Evolutionary conservation across 2,888 invertebrate genomes (phyloP).

Genomic region (Acleris literana): DNA sequence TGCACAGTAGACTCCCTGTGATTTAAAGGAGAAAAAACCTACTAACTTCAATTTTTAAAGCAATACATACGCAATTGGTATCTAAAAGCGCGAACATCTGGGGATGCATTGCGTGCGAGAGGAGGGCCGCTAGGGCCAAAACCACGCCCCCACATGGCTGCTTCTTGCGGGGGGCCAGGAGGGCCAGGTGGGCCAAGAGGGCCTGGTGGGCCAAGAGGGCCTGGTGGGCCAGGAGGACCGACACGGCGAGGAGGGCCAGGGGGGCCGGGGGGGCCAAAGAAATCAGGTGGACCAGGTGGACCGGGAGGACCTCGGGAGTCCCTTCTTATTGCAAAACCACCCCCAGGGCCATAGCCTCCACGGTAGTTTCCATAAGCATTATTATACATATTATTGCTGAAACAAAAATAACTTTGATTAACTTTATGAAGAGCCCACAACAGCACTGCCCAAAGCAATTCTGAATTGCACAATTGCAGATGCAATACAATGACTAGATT

Average conservation of each 20-base stretch:
- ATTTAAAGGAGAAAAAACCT: no score
- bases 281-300: background rate
- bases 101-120: background rate
- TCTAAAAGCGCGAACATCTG: constrained; percentile 7
- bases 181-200: constrained; percentile 1
- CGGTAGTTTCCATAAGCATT: constrained; percentile 30
- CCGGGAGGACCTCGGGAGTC: constrained; percentile 5
- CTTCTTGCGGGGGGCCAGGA: background rate
- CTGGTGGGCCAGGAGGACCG: background rate
- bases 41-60: background rate
- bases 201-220: background rate
- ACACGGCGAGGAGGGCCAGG: background rate
- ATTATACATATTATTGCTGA: constrained; percentile 27
- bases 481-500: no score
- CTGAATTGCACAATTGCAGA: no score
- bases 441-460: no score
- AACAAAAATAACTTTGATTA: background rate
- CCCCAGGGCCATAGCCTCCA: constrained; percentile 31
- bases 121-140: constrained; percentile 23
- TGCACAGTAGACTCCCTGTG: no score
- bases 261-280: background rate
- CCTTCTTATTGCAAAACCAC: constrained; percentile 24
- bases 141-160: constrained; percentile 11
- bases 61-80: constrained; percentile 27
- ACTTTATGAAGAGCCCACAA: no score